Conservation (phyloP, 1,140 invertebrate genomes). For the Cotesia typhae region DNA sequence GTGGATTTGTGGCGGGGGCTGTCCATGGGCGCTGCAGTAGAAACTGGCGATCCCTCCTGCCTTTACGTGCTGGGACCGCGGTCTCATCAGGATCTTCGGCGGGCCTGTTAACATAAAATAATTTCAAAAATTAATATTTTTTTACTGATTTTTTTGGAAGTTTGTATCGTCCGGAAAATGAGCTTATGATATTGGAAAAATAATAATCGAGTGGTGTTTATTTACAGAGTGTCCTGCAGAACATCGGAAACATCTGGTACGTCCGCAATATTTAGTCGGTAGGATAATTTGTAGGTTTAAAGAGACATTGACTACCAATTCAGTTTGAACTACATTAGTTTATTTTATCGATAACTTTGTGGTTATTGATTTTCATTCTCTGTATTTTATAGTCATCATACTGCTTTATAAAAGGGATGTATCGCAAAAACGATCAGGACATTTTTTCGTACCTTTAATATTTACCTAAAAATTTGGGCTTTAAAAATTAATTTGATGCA, state of each 20-base stretch:
- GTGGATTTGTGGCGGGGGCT: slow-evolving; percentile 86
- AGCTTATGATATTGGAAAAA: slow-evolving; percentile 36
- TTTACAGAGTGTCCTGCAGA: slow-evolving; percentile 45
- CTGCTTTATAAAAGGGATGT: no score
- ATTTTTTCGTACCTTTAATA: no score
- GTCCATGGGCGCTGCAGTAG: slow-evolving; percentile 91
- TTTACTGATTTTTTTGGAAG: neutral
- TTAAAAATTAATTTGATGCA: no score
- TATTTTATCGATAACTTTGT: neutral
- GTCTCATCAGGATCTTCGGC: slow-evolving; percentile 86
- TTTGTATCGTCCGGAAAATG: neutral
- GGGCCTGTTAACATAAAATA: slow-evolving; percentile 77
- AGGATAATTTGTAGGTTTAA: slow-evolving; percentile 53
- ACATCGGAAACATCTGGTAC: slow-evolving; percentile 52
- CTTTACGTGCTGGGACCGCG: slow-evolving; percentile 86
- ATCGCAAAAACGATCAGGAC: no score
- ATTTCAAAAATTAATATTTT: neutral
- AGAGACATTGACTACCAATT: slow-evolving; percentile 41
- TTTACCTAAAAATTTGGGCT: no score
- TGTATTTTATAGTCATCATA: no score
- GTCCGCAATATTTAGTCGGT: slow-evolving; percentile 34
- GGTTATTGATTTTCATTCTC: no score
- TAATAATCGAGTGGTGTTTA: slow-evolving; percentile 50
- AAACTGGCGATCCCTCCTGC: slow-evolving; percentile 92
- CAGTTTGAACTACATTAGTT: neutral